Evolutionary conservation across 2,797 vertebrate genomes (phyloP).

Genomic region (Epinephelus malabaricus): DNA sequence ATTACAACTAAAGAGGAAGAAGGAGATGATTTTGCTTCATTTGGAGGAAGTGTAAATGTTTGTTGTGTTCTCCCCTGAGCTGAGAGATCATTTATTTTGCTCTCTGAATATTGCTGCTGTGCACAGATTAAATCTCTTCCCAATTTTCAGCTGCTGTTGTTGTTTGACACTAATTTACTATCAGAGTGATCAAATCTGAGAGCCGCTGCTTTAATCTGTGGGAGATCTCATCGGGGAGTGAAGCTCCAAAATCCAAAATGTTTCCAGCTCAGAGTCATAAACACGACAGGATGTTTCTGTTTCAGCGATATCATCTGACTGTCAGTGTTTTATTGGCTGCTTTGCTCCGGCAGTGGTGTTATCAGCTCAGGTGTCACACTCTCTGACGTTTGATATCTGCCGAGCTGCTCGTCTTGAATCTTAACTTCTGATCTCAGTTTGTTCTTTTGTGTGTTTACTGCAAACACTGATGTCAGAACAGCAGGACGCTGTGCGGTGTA

Average conservation of each 20-base stretch:
- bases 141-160: conserved; percentile 30
- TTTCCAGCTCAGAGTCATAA: conserved; percentile 7
- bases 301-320: conserved; percentile 9
- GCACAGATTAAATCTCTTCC: conserved; percentile 42
- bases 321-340: conserved; percentile 10
- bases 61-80: conserved; percentile 22
- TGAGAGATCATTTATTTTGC: conserved; percentile 24
- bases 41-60: conserved; percentile 9
- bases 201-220: conserved; percentile 34
- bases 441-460: conserved; percentile 27
- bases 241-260: conserved; percentile 10
- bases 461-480: conserved; percentile 20
- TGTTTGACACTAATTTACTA: conserved; percentile 49
- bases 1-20: neutral
- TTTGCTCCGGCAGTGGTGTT: neutral
- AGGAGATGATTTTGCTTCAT: conserved; percentile 25
- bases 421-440: conserved; percentile 6
- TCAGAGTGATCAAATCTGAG: conserved; percentile 31
- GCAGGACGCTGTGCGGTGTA: neutral
- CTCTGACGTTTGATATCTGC: neutral
- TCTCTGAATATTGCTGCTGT: conserved; percentile 3
- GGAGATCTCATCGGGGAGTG: conserved; percentile 3
- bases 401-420: neutral
- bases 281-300: neutral
- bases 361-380: conserved; percentile 1